Evolutionary conservation across 2,113 vertebrate genomes (phyloP), one percentile per base, ranked within the genome.

Genomic region (Ahaetulla prasina): DNA sequence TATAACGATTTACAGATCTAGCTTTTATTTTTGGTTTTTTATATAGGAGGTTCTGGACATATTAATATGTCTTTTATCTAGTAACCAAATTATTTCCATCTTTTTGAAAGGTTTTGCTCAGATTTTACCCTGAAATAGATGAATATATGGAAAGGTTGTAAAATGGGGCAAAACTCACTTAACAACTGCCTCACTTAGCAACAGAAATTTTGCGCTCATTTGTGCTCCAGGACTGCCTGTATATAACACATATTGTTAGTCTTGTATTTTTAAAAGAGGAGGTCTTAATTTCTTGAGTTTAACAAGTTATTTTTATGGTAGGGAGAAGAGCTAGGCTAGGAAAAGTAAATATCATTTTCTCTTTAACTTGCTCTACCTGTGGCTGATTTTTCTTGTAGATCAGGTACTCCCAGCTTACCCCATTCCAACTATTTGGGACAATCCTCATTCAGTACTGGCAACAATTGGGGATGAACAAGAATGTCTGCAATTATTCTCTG

Each of bases 61-160:
- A 91, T 95, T 97, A 97, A 97, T 96, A 97, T 96, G 96, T 96
- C 93, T 85, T n/a, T 95, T 96, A 95, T 96, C 95, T 96, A 92
- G 95, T 96, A 96, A 95, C 93, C 74, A 94, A 47, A 91, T 94
- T 50, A 85, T 89, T 95, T 94, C 87, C 95, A 94, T 92, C 92
- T 93, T 89, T 96, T 96, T 94, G 92, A 94, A 96, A 93, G 93
- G 87, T 84, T 92, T 96, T 20, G 9, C 74, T 16, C 0, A 55
- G 52, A 93, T 96, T 95, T 91, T 85, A 16, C 90, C 85, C 16
- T 87, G 91, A 87, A 50, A 8, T 55, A 57, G 14, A 45, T 22
- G 54, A 68, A n/a, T 25, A 8, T 20, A 91, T 11, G 55, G 74
- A 85, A 22, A 53, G 30, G 60, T n/a, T 63, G 25, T 60, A 60